Percentiles rank a stretch among this genome's conserved stretches.
Evolutionary conservation across 1,140 invertebrate genomes (phyloP).

Genomic region (Pollicipes pollicipes): DNA sequence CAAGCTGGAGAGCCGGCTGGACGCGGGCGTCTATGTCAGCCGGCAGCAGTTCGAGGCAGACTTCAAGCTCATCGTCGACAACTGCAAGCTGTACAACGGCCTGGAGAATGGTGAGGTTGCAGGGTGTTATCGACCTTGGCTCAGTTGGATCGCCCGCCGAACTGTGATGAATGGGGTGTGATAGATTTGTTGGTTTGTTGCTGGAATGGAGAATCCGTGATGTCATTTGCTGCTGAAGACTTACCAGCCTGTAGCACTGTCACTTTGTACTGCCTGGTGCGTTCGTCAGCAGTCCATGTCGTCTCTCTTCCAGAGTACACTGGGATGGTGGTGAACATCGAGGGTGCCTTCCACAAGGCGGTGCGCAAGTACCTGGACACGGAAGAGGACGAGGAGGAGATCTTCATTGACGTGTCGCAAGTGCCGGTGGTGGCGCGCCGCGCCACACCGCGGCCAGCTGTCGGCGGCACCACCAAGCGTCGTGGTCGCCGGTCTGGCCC

Average conservation of each 20-base stretch:
- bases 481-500: not conserved
- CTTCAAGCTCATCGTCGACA: slow-evolving; percentile 76
- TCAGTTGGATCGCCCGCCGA: too few relatives aligned
- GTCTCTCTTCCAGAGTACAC: slow-evolving; percentile 2
- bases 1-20: slow-evolving; percentile 64
- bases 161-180: too few relatives aligned
- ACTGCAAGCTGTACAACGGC: slow-evolving; percentile 78
- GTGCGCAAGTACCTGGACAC: not conserved
- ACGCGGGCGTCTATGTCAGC: slow-evolving; percentile 55
- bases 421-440: not conserved
- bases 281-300: not conserved
- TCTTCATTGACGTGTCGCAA: slow-evolving; percentile 6
- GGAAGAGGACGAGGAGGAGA: slow-evolving; percentile 7
- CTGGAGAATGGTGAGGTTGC: slow-evolving; percentile 57
- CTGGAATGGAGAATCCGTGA: too few relatives aligned
- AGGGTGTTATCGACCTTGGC: not conserved
- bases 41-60: slow-evolving; percentile 64
- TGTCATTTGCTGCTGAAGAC: too few relatives aligned
- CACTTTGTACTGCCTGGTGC: too few relatives aligned
- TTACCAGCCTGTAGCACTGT: too few relatives aligned
- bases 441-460: too few relatives aligned
- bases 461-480: not conserved
- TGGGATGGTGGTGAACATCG: slow-evolving; percentile 4
- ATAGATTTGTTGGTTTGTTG: too few relatives aligned
- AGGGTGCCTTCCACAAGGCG: not conserved